These are phyloP conservation scores for Falco columbarius DNA, from an alignment of 2,797 vertebrate species.

Conservation along the genomic window DNA sequence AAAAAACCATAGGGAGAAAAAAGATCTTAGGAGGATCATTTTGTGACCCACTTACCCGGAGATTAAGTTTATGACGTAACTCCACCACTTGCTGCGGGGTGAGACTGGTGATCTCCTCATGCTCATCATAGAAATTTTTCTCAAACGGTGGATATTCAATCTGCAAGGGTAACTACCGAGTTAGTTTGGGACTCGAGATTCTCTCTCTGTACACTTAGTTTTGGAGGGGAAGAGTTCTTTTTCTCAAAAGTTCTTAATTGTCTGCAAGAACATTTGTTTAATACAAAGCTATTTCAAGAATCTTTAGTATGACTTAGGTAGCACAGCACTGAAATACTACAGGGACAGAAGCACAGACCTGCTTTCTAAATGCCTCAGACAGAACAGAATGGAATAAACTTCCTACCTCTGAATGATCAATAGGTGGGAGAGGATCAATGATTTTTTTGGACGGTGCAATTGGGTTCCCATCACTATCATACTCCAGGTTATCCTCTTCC, in stretches of 20 bases:
- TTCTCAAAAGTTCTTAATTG: background rate
- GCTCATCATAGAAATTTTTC: conserved; percentile 97
- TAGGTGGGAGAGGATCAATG: conserved; percentile 94
- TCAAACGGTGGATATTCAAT: conserved; percentile 98
- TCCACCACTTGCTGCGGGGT: conserved; percentile 88
- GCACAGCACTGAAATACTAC: background rate
- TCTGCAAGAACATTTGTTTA: background rate
- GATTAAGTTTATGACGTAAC: conserved; percentile 92
- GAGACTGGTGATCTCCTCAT: conserved; percentile 91
- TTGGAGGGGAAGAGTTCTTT: background rate
- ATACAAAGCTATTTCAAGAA: background rate
- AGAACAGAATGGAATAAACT: background rate
- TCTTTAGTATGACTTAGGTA: background rate
- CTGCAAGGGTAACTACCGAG: conserved; percentile 76
- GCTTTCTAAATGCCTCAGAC: background rate
- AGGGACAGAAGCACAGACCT: background rate
- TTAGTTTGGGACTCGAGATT: conserved; percentile 64
- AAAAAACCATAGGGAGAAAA: background rate
- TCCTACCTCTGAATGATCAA: conserved; percentile 95
- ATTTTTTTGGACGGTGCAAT: conserved; percentile 92
- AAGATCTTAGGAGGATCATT: background rate
- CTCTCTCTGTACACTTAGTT: conserved; percentile 21
- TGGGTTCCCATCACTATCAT: conserved; percentile 97
- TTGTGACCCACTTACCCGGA: conserved; percentile 82
- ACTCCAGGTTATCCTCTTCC: conserved; percentile 95